Percentiles rank a stretch among this genome's conserved stretches.
Conservation (phyloP, 1,140 invertebrate genomes). For the Bombyx mori region DNA sequence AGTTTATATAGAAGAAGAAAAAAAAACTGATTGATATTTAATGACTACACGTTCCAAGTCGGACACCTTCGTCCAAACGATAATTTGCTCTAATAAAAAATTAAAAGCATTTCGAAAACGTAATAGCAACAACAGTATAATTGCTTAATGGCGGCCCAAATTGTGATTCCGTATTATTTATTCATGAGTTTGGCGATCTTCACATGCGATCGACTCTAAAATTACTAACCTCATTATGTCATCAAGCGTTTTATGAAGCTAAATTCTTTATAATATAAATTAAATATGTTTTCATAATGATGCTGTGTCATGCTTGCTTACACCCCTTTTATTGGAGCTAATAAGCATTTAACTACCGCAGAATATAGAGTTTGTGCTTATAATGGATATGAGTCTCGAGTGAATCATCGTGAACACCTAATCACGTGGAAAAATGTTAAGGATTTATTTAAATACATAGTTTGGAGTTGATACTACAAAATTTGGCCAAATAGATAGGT, state of each 20-base stretch:
- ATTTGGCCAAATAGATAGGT: no score
- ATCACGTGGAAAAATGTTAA: no score
- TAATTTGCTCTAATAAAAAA: slow-evolving; percentile 67
- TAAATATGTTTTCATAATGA: slow-evolving; percentile 41
- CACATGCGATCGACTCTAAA: slow-evolving; percentile 39
- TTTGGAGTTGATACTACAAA: no score
- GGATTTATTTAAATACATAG: no score
- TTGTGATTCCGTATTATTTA: slow-evolving; percentile 65
- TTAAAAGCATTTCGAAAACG: slow-evolving; percentile 67
- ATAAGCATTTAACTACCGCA: slow-evolving; percentile 34
- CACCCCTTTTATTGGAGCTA: slow-evolving; percentile 39
- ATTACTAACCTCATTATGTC: slow-evolving; percentile 64
- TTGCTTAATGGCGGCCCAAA: slow-evolving; percentile 63
- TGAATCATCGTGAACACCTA: no score
- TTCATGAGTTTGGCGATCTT: slow-evolving; percentile 49
- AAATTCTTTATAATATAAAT: slow-evolving; percentile 55
- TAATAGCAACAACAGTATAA: slow-evolving; percentile 65
- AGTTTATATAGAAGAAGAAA: no score
- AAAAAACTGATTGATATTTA: slow-evolving; percentile 59
- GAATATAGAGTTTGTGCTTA: background rate
- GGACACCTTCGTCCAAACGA: slow-evolving; percentile 46
- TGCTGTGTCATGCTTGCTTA: slow-evolving; percentile 45
- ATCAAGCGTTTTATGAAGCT: slow-evolving; percentile 61
- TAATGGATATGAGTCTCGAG: background rate
- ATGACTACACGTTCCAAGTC: slow-evolving; percentile 28